These are phyloP conservation scores for Heliothis virescens DNA, from an alignment of 1,140 invertebrate species.

Conservation along the genomic window DNA sequence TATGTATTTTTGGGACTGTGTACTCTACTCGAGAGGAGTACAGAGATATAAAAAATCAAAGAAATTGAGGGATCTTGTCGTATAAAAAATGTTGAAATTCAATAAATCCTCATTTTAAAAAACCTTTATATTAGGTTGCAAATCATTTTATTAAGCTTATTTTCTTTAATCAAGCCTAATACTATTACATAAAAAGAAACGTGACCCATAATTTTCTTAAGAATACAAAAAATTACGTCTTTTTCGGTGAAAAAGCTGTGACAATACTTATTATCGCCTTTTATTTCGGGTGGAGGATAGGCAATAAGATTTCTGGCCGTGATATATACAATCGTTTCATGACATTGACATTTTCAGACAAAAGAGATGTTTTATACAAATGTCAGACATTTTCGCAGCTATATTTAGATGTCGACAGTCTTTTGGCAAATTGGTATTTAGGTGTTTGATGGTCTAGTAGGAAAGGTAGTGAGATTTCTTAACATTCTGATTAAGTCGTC, in stretches of 20 bases:
- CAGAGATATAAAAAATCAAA: too few species aligned
- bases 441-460: not conserved
- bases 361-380: conserved; percentile 30
- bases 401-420: not conserved
- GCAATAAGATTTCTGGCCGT: conserved; percentile 12
- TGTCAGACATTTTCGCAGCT: conserved; percentile 22
- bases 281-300: not conserved
- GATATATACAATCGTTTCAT: conserved; percentile 25
- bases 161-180: not conserved
- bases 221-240: conserved; percentile 24
- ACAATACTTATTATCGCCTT: conserved; percentile 24
- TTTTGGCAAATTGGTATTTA: not conserved
- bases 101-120: not conserved
- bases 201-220: not conserved
- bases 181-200: not conserved
- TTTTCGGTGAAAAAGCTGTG: not conserved
- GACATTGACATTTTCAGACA: conserved; percentile 35
- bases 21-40: too few species aligned
- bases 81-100: too few species aligned
- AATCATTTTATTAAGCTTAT: not conserved
- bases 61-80: too few species aligned
- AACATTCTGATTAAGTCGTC: too few species aligned
- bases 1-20: too few species aligned
- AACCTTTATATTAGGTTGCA: not conserved
- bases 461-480: not conserved